These are phyloP conservation scores for Platycercus adscitus DNA, from an alignment of 2,113 vertebrate species.

Conservation along the genomic window DNA sequence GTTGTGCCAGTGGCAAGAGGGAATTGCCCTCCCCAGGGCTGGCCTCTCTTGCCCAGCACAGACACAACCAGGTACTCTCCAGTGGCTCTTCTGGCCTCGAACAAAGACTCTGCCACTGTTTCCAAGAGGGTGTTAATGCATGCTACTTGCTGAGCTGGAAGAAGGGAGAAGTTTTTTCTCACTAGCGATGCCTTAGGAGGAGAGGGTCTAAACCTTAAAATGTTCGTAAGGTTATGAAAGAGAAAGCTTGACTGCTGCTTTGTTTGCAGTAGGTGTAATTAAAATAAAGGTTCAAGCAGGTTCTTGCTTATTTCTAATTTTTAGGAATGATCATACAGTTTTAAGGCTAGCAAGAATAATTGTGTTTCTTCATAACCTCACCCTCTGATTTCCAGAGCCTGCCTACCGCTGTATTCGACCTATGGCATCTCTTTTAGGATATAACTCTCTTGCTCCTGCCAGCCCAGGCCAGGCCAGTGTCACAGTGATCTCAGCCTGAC, in stretches of 20 bases:
- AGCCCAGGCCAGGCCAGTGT: too few species aligned
- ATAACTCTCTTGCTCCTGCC: background rate
- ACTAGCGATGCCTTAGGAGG: background rate
- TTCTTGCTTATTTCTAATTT: background rate
- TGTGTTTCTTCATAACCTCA: background rate
- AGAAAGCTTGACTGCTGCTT: background rate
- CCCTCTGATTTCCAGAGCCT: background rate
- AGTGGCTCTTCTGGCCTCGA: background rate
- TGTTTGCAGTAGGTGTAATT: background rate
- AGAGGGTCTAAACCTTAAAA: background rate
- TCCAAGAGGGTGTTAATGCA: background rate
- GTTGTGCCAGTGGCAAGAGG: background rate
- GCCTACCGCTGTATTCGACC: background rate
- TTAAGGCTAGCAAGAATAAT: background rate
- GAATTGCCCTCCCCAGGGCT: background rate
- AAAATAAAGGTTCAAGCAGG: background rate
- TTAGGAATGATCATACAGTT: background rate
- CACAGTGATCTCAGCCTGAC: background rate
- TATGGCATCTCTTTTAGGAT: background rate
- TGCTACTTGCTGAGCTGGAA: background rate
- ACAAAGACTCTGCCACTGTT: background rate
- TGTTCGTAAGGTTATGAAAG: background rate
- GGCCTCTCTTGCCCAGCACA: background rate
- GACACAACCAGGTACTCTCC: background rate
- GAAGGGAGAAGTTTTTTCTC: background rate